Conservation (phyloP, 2,888 invertebrate species). For the Cephus pygmeus region DNA sequence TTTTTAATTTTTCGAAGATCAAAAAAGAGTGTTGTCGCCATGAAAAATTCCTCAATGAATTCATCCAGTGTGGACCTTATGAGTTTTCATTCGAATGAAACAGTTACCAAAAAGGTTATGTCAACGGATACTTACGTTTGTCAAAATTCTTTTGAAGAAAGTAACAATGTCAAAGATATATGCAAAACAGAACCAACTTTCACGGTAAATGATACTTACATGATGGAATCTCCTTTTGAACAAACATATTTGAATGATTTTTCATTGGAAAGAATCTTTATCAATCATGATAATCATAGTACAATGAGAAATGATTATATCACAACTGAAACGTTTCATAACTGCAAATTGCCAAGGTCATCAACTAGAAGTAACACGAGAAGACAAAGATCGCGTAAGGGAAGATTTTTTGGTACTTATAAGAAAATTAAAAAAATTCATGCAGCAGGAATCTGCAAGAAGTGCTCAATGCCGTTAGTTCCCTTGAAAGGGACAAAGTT, state of each 20-base stretch:
- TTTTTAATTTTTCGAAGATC: conserved; percentile 22
- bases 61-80: background rate
- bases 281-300: background rate
- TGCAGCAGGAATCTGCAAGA: background rate
- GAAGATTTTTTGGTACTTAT: background rate
- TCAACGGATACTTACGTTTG: background rate
- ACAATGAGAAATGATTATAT: background rate
- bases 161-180: background rate
- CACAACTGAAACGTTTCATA: background rate
- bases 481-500: background rate
- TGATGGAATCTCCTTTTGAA: background rate
- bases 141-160: background rate
- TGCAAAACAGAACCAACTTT: background rate
- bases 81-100: background rate
- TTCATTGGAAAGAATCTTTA: background rate
- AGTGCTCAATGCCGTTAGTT: background rate
- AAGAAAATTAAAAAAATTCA: background rate
- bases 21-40: background rate
- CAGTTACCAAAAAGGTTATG: background rate
- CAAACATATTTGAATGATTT: background rate
- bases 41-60: background rate
- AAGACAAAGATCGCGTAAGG: background rate
- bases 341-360: background rate
- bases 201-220: background rate
- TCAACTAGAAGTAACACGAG: background rate